A percentile compares a stretch with the other conserved stretches of the same genome.
Conservation (phyloP, 2,113 vertebrate genomes). For the Sprattus sprattus region DNA sequence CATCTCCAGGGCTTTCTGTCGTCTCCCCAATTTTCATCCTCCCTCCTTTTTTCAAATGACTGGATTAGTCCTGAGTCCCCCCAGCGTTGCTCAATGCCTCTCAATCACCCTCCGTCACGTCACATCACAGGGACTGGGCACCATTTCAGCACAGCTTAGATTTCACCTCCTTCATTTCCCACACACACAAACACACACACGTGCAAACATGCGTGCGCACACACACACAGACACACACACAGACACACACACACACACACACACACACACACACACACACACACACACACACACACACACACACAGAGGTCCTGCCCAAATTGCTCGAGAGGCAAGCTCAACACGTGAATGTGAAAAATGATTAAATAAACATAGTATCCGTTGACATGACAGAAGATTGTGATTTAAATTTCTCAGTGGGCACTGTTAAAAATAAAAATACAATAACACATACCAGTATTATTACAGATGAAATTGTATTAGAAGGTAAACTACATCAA, state of each 20-base stretch:
- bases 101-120: slow-evolving; percentile 36
- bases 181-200: not conserved
- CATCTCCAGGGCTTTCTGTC: slow-evolving; percentile 24
- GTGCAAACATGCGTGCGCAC: not conserved
- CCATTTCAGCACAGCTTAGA: slow-evolving; percentile 33
- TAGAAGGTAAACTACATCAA: not conserved
- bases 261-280: not conserved
- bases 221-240: not conserved
- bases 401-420: not conserved
- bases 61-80: slow-evolving; percentile 33
- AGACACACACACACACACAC: not conserved
- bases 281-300: not conserved
- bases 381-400: not conserved
- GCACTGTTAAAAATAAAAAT: not conserved
- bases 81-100: slow-evolving; percentile 21
- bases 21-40: slow-evolving; percentile 21
- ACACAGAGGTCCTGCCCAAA: too few species aligned
- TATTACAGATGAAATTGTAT: not conserved
- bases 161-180: slow-evolving; percentile 8
- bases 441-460: too few species aligned
- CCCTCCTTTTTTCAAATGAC: slow-evolving; percentile 23
- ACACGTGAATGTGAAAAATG: not conserved
- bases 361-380: not conserved
- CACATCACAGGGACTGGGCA: slow-evolving; percentile 35
- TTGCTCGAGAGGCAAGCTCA: not conserved